Evolutionary conservation across 2,797 vertebrate species (phyloP), one percentile per base, ranked within the genome.

Genomic region (Chelmon rostratus): DNA sequence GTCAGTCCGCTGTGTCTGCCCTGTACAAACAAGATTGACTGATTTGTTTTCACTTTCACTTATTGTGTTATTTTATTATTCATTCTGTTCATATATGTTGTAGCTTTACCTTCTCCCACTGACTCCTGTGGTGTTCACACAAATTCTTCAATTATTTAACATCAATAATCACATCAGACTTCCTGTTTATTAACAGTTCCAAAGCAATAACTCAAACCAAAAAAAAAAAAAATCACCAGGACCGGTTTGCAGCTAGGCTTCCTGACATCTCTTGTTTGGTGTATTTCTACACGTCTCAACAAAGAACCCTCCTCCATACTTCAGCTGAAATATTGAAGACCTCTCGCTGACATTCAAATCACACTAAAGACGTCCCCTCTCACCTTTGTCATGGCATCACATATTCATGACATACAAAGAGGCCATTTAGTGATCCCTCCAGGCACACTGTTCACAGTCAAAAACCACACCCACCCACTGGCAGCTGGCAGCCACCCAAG

Each of bases 301-400:
- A 88, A 82, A 76, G 64, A 72, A 47, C 23, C 53, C 40, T 71
- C 35, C 23, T 73, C 46, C 61, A 11, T 33, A 40, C 28, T 49
- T 38, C 40, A n/a, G 56, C 68, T 93, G 76, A 89, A 91, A 83
- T 88, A 93, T 91, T 89, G 57, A 94, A 78, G 76, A 89, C 53
- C 86, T 63, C 83, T 78, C 53, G 78, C 77, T 78, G 76, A 66
- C 62, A 25, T 73, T 63, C 50, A 86, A 81, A 78, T 89, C 79
- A 78, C 83, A 67, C 72, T 73, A 15, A 79, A 86, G 73, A 78
- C 50, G 2, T 69, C 80, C 73, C 63, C 73, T 47, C 64, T 85
- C 86, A 85, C 78, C 73, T 82, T 53, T 12, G 66, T 78, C 71
- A 72, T 35, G 6, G 70, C 71, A 89, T 89, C 71, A 82, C 50